Base-by-base conservation (phyloP, 2,888 invertebrate genomes). In the Noctua comes region DNA sequence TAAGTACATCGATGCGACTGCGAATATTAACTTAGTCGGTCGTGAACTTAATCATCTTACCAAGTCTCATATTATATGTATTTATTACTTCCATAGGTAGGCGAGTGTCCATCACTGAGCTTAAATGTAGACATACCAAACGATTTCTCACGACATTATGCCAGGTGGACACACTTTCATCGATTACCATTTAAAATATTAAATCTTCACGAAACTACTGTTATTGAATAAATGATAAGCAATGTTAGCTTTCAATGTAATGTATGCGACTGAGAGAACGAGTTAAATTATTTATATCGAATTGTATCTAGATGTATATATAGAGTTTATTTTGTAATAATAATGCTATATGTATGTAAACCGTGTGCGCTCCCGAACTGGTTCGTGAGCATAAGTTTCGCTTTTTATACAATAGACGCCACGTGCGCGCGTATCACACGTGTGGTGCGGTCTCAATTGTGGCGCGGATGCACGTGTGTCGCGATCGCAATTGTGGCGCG, bases 271-370 rank as follows among this genome's bases (percentile, higher is more conserved):
- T 71, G 85, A 80, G 80, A 82, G 84, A 88, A 86, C 80, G 86
- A 89, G 83, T 87, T 90, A 88, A 89, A 90, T 92, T 91, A 88
- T 89, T 88, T 86, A 81, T 86, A 84, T 80, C 84, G 59, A 77
- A 77, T 79, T 90, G 86, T 92, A 92, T 88, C 88, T 91, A 91
- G 88, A 87, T 93, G 91, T 91, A 90, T 92, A 92, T 93, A 91
- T 91, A 93, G 89, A 92, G 89, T 91, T 93, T 94, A 94, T 94
- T 93, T 93, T 93, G 92, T 93, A 92, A 91, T 92, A 92, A 89
- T 92, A 92, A 89, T 89, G 88, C 91, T 89, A 75, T 82, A 80
- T 89, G 76, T 82, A 76, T 85, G 81, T 83, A 76, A 81, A 79
- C 68, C 72, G 75, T 40, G 77, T 65, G 71, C 75, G 75, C 76